Evolutionary conservation across 2,113 vertebrate genomes (phyloP).

Genomic region (Calidris pugnax): DNA sequence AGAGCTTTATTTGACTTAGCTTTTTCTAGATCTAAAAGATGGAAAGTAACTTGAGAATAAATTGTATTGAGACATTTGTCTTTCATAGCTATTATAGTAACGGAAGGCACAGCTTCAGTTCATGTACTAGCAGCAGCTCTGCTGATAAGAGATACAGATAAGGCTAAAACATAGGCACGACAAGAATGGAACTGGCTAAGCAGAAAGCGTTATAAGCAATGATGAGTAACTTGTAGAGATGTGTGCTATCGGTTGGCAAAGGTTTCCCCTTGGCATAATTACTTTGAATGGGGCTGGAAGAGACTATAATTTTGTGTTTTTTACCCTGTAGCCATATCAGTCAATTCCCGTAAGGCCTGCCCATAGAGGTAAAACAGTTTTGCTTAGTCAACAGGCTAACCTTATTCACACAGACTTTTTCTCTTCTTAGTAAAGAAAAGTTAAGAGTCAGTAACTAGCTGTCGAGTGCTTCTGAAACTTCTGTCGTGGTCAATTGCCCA

Average conservation of each 20-base stretch:
- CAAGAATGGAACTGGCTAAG: neutral
- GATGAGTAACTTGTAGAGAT: neutral
- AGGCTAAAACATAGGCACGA: neutral
- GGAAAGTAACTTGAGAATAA: neutral
- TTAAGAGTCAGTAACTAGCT: neutral
- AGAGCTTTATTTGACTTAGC: neutral
- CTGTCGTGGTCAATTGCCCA: accelerated
- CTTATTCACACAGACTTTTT: neutral
- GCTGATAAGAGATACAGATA: neutral
- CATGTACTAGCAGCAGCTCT: neutral
- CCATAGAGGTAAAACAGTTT: neutral
- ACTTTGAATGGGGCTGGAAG: neutral
- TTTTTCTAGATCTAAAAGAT: neutral
- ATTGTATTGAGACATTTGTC: neutral
- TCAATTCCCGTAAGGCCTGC: neutral
- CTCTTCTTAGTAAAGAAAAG: neutral
- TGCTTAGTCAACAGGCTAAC: neutral
- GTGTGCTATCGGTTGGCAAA: accelerated
- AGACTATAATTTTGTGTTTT: neutral
- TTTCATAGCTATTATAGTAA: neutral
- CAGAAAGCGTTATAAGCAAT: neutral
- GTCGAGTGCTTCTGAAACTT: neutral
- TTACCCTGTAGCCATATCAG: neutral
- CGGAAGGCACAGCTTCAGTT: neutral
- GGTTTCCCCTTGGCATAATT: neutral